Conservation (phyloP, 2,888 invertebrate genomes). For the Xylophagus ater region DNA sequence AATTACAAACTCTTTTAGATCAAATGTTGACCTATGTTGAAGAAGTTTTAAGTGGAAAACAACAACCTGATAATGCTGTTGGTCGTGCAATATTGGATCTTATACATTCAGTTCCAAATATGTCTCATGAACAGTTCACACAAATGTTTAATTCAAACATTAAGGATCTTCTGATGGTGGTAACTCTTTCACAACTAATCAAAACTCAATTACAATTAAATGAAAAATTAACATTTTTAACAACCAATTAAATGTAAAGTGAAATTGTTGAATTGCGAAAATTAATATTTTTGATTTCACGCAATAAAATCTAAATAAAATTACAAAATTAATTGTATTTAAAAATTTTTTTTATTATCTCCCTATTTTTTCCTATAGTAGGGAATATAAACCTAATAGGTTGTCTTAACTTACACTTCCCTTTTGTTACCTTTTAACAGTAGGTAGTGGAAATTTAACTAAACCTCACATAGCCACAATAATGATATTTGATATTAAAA, state of each 20-base stretch:
- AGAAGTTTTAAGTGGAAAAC: slow-evolving; percentile 74
- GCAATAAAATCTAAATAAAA: too few relatives aligned
- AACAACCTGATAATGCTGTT: slow-evolving; percentile 70
- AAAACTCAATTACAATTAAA: slow-evolving; percentile 94
- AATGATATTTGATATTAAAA: too few relatives aligned
- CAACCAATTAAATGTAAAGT: slow-evolving; percentile 58
- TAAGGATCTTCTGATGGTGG: slow-evolving; percentile 95
- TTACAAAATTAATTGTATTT: too few relatives aligned
- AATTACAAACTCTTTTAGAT: slow-evolving; percentile 65
- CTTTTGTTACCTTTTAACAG: too few relatives aligned
- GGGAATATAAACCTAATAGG: too few relatives aligned
- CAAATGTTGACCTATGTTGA: slow-evolving; percentile 78
- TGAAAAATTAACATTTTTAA: slow-evolving; percentile 84
- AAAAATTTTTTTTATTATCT: too few relatives aligned
- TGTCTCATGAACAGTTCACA: slow-evolving; percentile 81
- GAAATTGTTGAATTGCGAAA: too few relatives aligned
- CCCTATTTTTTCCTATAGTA: too few relatives aligned
- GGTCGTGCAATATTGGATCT: slow-evolving; percentile 84
- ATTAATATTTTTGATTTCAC: too few relatives aligned
- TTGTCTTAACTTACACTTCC: too few relatives aligned
- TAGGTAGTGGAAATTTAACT: too few relatives aligned
- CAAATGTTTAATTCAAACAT: slow-evolving; percentile 93
- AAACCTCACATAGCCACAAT: too few relatives aligned
- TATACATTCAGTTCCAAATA: slow-evolving; percentile 83
- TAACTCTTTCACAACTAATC: slow-evolving; percentile 89